Evolutionary conservation across 2,888 invertebrate genomes (phyloP), one percentile per base, ranked within the genome.

Genomic region (Carcina quercana): DNA sequence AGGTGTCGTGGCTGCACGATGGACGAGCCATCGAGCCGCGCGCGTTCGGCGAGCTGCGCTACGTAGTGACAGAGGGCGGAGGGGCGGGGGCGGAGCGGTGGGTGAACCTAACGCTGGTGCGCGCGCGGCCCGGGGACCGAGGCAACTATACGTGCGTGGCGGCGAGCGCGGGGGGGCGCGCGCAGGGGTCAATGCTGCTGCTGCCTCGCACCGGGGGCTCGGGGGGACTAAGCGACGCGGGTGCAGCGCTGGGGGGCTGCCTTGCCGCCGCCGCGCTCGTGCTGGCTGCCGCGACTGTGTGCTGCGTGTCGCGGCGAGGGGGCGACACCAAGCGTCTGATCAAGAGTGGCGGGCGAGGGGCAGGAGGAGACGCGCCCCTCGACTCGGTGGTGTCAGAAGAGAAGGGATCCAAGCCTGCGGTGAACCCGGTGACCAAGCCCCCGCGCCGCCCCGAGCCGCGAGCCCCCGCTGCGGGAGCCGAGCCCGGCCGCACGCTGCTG

Each of bases 371-470:
- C 30, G 88, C 89, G 8, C 85, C 90, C 51, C 86, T 91, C 38
- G 91, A 91, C 50, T 90, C 91, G 0, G 89, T 91, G 2, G 86
- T 88, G 2, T 89, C 90, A 40, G 94, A 94, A 60, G 93, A 94
- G 59, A 94, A 94, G 61, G 89, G 90, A 13, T 79, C 92, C 25
- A 89, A 94, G 47, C 89, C 90, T 5, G 92, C 93, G 40, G 91
- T 93, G 28, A 94, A 94, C 75, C 94, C 94, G 0, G 88, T 94
- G 12, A 89, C 90, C 38, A 94, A 94, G 59, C 92, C 94, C 0
- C 92, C 93, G 2, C 83, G 93, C 29, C 88, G 78, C 38, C 90
- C 89, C 43, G 93, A 93, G 43, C n/a, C n/a, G n/a, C n/a, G n/a
- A n/a, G 86, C 89, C 17, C 88, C 90, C 13, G 82, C 89, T 8